These are phyloP conservation scores for Columba guinea DNA, from an alignment of 2,797 vertebrate genomes.

Conservation along the genomic window DNA sequence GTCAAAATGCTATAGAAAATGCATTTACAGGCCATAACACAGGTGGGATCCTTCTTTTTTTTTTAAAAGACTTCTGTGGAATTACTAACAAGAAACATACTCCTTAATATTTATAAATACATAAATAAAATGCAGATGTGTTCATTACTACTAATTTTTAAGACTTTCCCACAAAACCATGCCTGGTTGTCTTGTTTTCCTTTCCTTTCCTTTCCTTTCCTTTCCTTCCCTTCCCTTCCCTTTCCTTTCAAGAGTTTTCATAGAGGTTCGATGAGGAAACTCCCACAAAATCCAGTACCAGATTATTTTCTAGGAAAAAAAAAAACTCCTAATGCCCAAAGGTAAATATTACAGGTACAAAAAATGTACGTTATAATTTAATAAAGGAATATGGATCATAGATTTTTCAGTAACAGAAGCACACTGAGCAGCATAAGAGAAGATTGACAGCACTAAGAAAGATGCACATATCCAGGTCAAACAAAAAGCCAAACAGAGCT, in stretches of 20 bases:
- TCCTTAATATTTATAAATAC: neutral
- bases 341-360: conserved; percentile 9
- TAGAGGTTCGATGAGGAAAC: neutral
- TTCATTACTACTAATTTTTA: neutral
- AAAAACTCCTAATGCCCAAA: neutral
- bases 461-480: conserved; percentile 23
- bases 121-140: neutral
- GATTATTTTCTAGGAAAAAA: neutral
- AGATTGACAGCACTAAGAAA: conserved; percentile 6
- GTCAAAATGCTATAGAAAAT: neutral
- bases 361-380: neutral
- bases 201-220: neutral
- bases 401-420: neutral
- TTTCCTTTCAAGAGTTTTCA: neutral
- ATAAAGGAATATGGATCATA: neutral
- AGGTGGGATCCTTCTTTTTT: neutral
- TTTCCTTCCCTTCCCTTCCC: neutral
- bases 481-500: conserved; percentile 45
- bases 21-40: neutral
- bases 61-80: neutral
- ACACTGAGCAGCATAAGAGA: neutral
- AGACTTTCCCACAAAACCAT: neutral
- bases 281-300: neutral
- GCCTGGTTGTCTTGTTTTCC: neutral
- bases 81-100: neutral